Percentiles rank a stretch among this genome's conserved stretches.
Conservation (phyloP, 2,113 vertebrate genomes). For the Sus scrofa region T2T-Sscrofa CM000817.6:10989501-10990000, state of each 20-base stretch:
- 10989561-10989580: neutral
- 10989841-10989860: neutral
- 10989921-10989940: neutral
- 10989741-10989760: rapidly evolving
- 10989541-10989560: rapidly evolving
- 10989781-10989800: neutral
- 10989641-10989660: neutral
- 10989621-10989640: neutral
- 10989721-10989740: neutral
- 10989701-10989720: too few relatives aligned
- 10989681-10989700: neutral
- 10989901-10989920: neutral
- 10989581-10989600: rapidly evolving
- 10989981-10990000: neutral
- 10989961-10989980: neutral
- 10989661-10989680: neutral
- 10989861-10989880: neutral
- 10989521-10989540: neutral
- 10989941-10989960: neutral
- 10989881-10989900: neutral
- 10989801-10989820: too few relatives aligned
- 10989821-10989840: neutral
- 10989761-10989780: neutral
- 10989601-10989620: neutral
- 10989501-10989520: neutral